phyloP scores from a whole-genome alignment of 53 echinoderm and acorn worm genomes.

The Crossaster papposus region DNA sequence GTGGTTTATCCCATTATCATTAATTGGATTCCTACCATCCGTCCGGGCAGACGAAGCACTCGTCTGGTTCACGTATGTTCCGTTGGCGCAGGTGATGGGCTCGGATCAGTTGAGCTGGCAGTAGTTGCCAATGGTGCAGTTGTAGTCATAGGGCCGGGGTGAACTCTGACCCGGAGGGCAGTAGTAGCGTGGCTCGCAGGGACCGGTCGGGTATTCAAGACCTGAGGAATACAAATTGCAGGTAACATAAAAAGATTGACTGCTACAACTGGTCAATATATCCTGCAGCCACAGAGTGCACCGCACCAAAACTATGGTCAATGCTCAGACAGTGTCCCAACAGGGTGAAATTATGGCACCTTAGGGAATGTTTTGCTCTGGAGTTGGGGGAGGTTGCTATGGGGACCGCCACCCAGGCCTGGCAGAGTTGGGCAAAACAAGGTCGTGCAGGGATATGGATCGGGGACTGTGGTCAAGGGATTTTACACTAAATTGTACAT shows the following conservation, averaged over 20 bases:
- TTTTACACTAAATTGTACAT: too few species aligned
- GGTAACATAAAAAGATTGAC: not conserved
- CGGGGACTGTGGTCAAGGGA: too few species aligned
- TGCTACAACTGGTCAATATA: too few species aligned
- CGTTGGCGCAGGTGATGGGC: slow-evolving; percentile 86
- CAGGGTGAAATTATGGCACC: too few species aligned
- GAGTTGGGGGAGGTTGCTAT: too few species aligned
- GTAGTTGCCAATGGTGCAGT: slow-evolving; percentile 89
- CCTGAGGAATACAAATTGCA: slow-evolving; percentile 46
- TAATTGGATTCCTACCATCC: slow-evolving; percentile 77
- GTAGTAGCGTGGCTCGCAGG: slow-evolving; percentile 91
- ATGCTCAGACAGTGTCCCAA: too few species aligned
- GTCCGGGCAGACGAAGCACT: slow-evolving; percentile 84
- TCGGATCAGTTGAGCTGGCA: slow-evolving; percentile 96
- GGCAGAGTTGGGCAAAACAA: too few species aligned
- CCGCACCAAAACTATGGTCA: too few species aligned
- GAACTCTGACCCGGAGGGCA: slow-evolving; percentile 91
- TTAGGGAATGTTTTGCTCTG: too few species aligned
- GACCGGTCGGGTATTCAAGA: slow-evolving; percentile 78
- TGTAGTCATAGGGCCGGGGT: slow-evolving; percentile 85
- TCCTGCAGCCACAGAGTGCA: too few species aligned
- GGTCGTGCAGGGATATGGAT: too few species aligned
- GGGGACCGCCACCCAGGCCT: too few species aligned
- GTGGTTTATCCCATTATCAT: not conserved
- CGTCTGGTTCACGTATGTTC: slow-evolving; percentile 99